These are phyloP conservation scores for Spodoptera frugiperda DNA, from an alignment of 1,140 invertebrate genomes.

Conservation along the genomic window DNA sequence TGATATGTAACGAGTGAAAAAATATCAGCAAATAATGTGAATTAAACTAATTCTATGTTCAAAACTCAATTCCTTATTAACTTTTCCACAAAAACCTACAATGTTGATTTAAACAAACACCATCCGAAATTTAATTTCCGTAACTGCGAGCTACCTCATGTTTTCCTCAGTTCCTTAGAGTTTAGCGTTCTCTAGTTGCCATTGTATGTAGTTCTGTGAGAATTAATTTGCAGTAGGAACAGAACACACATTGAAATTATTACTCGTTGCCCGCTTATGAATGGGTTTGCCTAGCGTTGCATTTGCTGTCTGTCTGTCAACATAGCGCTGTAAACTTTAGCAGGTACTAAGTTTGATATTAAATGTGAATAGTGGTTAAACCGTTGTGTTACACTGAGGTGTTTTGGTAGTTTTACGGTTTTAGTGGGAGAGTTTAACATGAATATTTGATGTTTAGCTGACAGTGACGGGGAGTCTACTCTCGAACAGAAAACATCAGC, in stretches of 20 bases:
- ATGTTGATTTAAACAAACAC: not conserved
- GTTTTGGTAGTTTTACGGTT: not conserved
- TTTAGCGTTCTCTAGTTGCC: constrained; percentile 5
- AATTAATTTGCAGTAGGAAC: constrained; percentile 36
- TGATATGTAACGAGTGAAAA: too few species aligned
- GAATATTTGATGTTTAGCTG: too few species aligned
- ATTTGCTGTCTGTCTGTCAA: constrained; percentile 34
- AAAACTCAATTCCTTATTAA: not conserved
- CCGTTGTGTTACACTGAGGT: not conserved
- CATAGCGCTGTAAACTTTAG: constrained; percentile 19
- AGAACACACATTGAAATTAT: constrained; percentile 8
- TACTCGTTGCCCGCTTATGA: constrained; percentile 14
- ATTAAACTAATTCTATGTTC: too few species aligned
- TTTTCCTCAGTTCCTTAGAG: constrained; percentile 2
- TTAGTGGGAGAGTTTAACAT: too few species aligned
- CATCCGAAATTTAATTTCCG: constrained; percentile 15
- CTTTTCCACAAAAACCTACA: not conserved
- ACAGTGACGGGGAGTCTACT: too few species aligned
- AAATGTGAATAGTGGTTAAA: constrained; percentile 20
- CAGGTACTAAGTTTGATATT: constrained; percentile 24
- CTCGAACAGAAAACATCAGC: too few species aligned
- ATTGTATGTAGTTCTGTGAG: constrained; percentile 18
- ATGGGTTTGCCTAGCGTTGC: constrained; percentile 14
- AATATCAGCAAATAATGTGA: too few species aligned
- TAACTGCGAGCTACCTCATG: constrained; percentile 5